These are phyloP conservation scores for Acanthosepion pharaonis DNA, from an alignment of 2,888 invertebrate genomes.

Conservation along the genomic window DNA sequence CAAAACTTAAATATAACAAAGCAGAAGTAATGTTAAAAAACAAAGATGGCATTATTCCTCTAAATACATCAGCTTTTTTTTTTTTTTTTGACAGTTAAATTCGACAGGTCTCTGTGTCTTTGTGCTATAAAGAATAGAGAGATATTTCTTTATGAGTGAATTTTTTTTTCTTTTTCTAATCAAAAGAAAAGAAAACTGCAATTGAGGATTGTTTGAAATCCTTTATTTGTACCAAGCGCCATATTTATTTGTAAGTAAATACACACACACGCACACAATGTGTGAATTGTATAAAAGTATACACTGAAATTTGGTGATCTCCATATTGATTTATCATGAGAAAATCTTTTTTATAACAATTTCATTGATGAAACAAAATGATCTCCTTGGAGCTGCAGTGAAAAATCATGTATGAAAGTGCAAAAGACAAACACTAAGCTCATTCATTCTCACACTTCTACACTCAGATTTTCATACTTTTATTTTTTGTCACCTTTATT, in stretches of 20 bases:
- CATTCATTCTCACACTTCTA: background rate
- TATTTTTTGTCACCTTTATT: background rate
- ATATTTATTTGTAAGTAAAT: constrained; percentile 33
- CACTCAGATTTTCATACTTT: background rate
- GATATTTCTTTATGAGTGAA: background rate
- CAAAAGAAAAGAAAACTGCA: background rate
- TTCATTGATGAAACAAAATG: background rate
- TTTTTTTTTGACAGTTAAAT: too few relatives aligned
- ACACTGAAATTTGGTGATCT: background rate
- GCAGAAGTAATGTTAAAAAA: too few relatives aligned
- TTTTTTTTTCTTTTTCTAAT: background rate
- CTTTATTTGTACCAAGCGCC: background rate
- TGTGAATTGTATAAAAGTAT: background rate
- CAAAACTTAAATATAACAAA: too few relatives aligned
- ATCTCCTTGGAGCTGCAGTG: background rate
- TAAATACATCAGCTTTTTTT: too few relatives aligned
- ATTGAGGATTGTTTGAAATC: background rate
- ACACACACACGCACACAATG: background rate
- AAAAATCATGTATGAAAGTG: background rate
- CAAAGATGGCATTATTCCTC: too few relatives aligned
- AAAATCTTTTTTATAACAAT: background rate
- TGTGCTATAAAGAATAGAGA: too few relatives aligned
- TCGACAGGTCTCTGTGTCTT: too few relatives aligned
- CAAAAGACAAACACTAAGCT: background rate
- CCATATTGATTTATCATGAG: background rate